Percentiles rank a stretch among this genome's conserved stretches.
Evolutionary conservation across 2,797 vertebrate genomes (phyloP).

Genomic region (Leuciscus waleckii): DNA sequence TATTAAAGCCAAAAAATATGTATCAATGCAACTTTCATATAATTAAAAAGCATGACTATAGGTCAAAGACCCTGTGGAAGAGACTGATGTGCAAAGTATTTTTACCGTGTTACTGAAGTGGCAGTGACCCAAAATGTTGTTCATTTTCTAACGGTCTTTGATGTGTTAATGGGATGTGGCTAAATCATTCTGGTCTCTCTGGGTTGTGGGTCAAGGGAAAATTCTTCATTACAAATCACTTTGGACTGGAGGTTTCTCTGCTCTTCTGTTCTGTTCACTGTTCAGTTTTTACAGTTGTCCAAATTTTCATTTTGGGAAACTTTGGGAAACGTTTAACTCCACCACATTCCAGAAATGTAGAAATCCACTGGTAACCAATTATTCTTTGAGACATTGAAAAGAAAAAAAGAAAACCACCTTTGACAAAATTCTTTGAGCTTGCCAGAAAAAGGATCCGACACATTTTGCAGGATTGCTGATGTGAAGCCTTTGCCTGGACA

Average conservation of each 20-base stretch:
- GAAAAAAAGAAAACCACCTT: neutral
- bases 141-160: neutral
- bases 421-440: neutral
- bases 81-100: neutral
- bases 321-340: neutral
- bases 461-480: conserved; percentile 14
- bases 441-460: neutral
- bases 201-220: neutral
- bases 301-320: neutral
- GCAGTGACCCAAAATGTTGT: neutral
- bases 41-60: neutral
- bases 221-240: neutral
- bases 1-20: no score
- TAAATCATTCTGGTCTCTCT: neutral
- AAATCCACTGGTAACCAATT: neutral
- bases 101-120: neutral
- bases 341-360: neutral
- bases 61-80: neutral
- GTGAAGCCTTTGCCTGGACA: neutral
- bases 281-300: neutral
- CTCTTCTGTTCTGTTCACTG: neutral
- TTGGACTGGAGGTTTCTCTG: neutral
- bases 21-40: neutral
- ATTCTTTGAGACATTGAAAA: neutral
- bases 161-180: neutral